A percentile compares a stretch with the other conserved stretches of the same genome.
Evolutionary conservation across 2,113 vertebrate species (phyloP).

Genomic region (Solenodon paradoxus): DNA sequence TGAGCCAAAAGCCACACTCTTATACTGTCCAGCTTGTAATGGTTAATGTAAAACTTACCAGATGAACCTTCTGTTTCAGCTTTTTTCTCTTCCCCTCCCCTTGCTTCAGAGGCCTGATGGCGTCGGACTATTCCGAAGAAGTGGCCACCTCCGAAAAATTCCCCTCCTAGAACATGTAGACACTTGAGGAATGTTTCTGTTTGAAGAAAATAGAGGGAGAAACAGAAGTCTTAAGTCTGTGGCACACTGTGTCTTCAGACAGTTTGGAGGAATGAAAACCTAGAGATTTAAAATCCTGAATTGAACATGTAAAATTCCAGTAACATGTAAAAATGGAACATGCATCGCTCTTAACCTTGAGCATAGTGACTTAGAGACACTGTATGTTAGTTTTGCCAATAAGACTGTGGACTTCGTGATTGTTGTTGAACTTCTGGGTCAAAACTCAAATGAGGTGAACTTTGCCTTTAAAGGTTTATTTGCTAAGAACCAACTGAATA

Average conservation of each 20-base stretch:
- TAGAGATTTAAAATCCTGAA: slow-evolving; percentile 91
- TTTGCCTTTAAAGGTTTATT: slow-evolving; percentile 86
- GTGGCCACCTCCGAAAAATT: slow-evolving; percentile 89
- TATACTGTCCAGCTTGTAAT: slow-evolving; percentile 95
- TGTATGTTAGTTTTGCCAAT: slow-evolving; percentile 90
- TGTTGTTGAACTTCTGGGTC: slow-evolving; percentile 91
- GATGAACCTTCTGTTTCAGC: slow-evolving; percentile 99
- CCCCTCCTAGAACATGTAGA: slow-evolving; percentile 92
- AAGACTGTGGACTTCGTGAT: slow-evolving; percentile 91
- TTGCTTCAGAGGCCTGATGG: slow-evolving; percentile 96
- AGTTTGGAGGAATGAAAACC: slow-evolving; percentile 91
- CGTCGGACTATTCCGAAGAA: slow-evolving; percentile 99
- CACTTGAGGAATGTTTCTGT: slow-evolving; percentile 89
- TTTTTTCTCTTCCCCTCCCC: slow-evolving; percentile 90
- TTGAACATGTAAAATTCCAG: slow-evolving; percentile 95
- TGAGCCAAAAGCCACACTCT: slow-evolving; percentile 91
- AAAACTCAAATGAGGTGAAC: slow-evolving; percentile 91
- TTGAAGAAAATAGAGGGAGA: slow-evolving; percentile 94
- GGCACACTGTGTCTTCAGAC: slow-evolving; percentile 89
- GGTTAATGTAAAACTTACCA: slow-evolving; percentile 97
- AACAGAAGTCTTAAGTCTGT: slow-evolving; percentile 93
- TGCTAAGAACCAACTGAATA: slow-evolving; percentile 84
- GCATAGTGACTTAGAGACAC: slow-evolving; percentile 93
- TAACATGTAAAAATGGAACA: slow-evolving; percentile 93
- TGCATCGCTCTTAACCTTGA: slow-evolving; percentile 90